These are phyloP conservation scores for Cydia pomonella DNA, from an alignment of 1,140 invertebrate genomes.

Conservation along the genomic window DNA sequence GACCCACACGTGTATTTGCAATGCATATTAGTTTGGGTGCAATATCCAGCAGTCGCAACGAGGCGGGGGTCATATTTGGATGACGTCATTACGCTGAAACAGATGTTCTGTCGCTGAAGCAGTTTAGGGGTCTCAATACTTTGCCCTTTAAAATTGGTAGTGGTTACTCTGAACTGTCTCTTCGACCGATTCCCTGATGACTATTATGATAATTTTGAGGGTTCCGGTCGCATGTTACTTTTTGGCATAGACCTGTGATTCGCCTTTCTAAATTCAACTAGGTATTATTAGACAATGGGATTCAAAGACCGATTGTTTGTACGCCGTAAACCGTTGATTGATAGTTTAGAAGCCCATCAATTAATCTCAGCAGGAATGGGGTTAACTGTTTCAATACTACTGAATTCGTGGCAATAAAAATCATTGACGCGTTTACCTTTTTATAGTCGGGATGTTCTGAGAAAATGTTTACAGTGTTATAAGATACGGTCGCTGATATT, in stretches of 20 bases:
- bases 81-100: no score
- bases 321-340: constrained; percentile 73
- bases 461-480: constrained; percentile 22
- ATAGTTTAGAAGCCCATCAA: constrained; percentile 70
- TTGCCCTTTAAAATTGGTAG: no score
- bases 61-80: no score
- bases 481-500: constrained; percentile 11
- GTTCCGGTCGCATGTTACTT: no score
- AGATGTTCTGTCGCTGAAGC: no score
- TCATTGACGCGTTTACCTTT: constrained; percentile 34
- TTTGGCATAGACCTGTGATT: neutral
- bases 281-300: constrained; percentile 57
- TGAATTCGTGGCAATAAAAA: constrained; percentile 44
- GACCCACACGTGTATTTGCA: no score
- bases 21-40: no score
- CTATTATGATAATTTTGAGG: no score
- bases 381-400: constrained; percentile 73
- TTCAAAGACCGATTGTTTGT: constrained; percentile 64
- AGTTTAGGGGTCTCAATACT: no score
- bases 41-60: no score
- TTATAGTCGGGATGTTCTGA: constrained; percentile 16
- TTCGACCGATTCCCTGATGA: no score
- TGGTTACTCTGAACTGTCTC: no score
- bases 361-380: constrained; percentile 67
- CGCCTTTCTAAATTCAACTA: neutral